These are phyloP conservation scores for Calypte anna DNA, from an alignment of 2,113 vertebrate species.

Conservation along the genomic window DNA sequence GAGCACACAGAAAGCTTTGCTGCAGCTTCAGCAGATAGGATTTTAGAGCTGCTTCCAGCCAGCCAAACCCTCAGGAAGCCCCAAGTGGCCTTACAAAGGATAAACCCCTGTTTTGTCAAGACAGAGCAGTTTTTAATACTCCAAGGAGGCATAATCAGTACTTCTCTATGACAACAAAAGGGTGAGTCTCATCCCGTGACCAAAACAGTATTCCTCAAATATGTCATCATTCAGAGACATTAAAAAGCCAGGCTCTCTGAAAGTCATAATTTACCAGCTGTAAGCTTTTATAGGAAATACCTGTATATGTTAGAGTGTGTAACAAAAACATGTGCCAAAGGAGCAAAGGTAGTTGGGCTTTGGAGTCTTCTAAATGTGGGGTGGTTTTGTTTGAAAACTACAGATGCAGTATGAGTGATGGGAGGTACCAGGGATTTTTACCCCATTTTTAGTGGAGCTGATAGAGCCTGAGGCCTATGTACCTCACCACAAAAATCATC, in stretches of 20 bases:
- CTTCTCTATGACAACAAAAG: constrained; percentile 37
- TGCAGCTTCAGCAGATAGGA: not conserved
- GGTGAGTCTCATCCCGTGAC: constrained; percentile 37
- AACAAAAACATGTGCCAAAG: not conserved
- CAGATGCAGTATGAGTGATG: not conserved
- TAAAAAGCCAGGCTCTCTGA: not conserved
- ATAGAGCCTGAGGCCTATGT: fast-evolving
- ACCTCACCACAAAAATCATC: not conserved
- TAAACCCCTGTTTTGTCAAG: constrained; percentile 6
- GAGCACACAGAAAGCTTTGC: not conserved
- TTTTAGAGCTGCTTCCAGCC: not conserved
- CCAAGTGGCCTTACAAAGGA: not conserved
- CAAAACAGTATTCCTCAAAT: not conserved
- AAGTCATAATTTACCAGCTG: not conserved
- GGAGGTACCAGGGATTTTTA: not conserved
- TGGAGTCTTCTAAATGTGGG: not conserved
- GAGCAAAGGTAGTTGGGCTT: not conserved
- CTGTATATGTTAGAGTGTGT: not conserved
- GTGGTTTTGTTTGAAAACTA: not conserved
- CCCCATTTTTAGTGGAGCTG: not conserved
- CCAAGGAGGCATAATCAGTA: not conserved
- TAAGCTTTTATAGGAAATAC: not conserved
- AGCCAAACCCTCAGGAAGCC: not conserved
- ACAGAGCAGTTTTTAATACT: not conserved
- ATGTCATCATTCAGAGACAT: not conserved